Percentiles rank a stretch among this genome's conserved stretches.
These are phyloP conservation scores for Cnemophilus loriae DNA, from an alignment of 2,113 vertebrate genomes.

Conservation along the genomic window DNA sequence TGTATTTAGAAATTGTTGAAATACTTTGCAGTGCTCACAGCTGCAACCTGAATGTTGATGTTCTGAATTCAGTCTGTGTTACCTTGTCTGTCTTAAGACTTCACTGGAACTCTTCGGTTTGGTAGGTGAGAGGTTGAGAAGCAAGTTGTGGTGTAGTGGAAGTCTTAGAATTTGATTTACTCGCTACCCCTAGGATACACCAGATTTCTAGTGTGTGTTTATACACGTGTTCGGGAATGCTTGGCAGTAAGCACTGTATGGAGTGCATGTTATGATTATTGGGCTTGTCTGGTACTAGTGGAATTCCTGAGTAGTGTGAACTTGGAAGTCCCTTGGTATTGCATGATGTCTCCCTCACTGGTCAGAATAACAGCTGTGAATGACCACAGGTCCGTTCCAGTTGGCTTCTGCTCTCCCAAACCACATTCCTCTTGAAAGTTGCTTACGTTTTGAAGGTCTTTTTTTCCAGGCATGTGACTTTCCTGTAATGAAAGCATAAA, in stretches of 20 bases:
- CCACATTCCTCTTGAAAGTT: not conserved
- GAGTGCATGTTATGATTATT: not conserved
- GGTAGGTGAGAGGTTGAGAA: not conserved
- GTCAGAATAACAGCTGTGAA: not conserved
- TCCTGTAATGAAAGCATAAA: conserved; percentile 35
- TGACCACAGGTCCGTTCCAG: not conserved
- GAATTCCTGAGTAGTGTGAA: not conserved
- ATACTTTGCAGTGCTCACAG: not conserved
- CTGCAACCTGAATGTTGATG: not conserved
- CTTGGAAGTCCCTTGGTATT: not conserved
- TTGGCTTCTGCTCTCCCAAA: not conserved
- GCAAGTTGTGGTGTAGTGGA: not conserved
- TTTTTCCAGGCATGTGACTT: not conserved
- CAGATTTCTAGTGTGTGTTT: not conserved
- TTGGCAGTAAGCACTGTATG: not conserved
- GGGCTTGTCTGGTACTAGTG: not conserved
- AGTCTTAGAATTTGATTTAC: not conserved
- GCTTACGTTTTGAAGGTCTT: not conserved
- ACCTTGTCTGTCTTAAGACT: not conserved
- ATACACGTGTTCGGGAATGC: not conserved
- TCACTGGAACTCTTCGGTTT: not conserved
- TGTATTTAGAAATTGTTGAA: not conserved
- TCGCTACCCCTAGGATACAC: rapidly evolving
- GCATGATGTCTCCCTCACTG: not conserved
- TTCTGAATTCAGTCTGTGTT: not conserved